Conservation (phyloP, 2,113 vertebrate species). For the Maccullochella peelii region DNA sequence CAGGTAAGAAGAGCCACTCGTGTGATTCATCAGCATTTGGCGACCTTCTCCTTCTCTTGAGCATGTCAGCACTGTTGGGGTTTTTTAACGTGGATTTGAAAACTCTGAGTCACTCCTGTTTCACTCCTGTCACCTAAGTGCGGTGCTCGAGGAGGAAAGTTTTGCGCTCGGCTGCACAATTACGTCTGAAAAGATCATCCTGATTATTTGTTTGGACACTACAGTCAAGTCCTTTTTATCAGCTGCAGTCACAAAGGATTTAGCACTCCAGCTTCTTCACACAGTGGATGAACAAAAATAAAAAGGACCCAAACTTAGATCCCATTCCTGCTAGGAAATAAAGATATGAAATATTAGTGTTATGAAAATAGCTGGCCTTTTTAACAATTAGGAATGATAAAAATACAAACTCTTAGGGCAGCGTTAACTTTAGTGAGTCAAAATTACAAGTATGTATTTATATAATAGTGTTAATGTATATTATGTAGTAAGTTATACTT, state of each 20-base stretch:
- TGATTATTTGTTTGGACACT: not conserved
- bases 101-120: conserved; percentile 13
- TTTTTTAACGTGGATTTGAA: not conserved
- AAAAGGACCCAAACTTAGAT: not conserved
- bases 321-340: not conserved
- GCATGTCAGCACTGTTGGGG: conserved; percentile 55
- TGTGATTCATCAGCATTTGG: conserved; percentile 38
- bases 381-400: too few species aligned
- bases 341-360: not conserved
- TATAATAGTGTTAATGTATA: not conserved
- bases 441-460: not conserved
- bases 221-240: not conserved
- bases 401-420: not conserved
- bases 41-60: not conserved
- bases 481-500: too few species aligned
- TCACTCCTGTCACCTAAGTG: conserved; percentile 10
- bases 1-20: conserved; percentile 76
- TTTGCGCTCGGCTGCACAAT: conserved; percentile 51
- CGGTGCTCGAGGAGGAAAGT: conserved; percentile 15
- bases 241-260: conserved; percentile 7
- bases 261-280: not conserved
- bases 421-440: not conserved
- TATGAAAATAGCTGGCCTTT: too few species aligned
- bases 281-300: not conserved
- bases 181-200: conserved; percentile 24